Conservation (phyloP, 2,797 vertebrate genomes). For the Gorsachius magnificus region DNA sequence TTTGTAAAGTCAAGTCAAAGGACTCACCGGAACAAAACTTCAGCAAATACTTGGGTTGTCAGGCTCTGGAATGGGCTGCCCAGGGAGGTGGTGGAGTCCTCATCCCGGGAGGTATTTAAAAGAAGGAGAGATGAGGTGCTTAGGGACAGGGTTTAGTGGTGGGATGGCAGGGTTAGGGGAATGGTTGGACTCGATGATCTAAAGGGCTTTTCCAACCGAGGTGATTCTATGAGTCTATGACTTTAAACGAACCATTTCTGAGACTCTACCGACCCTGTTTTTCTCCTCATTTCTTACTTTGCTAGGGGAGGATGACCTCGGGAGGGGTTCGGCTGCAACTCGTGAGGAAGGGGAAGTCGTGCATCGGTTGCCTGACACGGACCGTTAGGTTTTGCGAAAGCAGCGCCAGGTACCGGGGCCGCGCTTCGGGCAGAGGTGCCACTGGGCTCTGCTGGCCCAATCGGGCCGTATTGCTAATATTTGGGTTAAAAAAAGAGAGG, state of each 20-base stretch:
- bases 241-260: neutral
- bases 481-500: too few species aligned
- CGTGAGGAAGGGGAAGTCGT: accelerated
- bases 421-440: accelerated
- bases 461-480: neutral
- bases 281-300: neutral
- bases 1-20: neutral
- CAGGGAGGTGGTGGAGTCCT: too few species aligned
- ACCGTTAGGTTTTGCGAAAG: accelerated
- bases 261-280: accelerated
- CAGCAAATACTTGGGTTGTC: too few species aligned
- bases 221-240: too few species aligned
- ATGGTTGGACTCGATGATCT: too few species aligned
- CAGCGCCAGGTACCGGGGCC: accelerated
- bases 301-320: accelerated
- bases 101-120: too few species aligned
- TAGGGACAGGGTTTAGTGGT: too few species aligned
- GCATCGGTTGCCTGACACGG: accelerated
- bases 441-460: accelerated
- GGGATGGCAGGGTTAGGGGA: too few species aligned
- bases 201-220: too few species aligned
- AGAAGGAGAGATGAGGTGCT: too few species aligned
- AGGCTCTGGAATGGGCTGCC: too few species aligned
- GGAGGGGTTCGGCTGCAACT: neutral
- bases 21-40: neutral